Evolutionary conservation across 2,888 invertebrate genomes (phyloP).

Genomic region (Thecocarcelia acutangulata): DNA sequence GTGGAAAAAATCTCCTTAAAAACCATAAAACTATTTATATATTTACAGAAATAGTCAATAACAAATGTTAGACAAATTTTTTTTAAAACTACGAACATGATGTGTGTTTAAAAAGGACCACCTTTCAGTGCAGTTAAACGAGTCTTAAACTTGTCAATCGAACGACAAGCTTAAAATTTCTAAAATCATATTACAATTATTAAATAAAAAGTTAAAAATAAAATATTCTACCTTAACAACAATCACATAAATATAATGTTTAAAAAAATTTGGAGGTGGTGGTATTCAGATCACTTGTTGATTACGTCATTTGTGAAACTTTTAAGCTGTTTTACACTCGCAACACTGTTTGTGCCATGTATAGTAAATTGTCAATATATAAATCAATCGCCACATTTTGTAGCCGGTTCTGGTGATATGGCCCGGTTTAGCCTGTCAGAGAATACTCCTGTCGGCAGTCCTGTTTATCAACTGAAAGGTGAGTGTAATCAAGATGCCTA

Average conservation of each 20-base stretch:
- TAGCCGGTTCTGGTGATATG: slow-evolving; percentile 89
- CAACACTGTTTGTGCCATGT: slow-evolving; percentile 48
- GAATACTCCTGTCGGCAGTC: slow-evolving; percentile 88
- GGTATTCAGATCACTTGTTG: slow-evolving; percentile 64
- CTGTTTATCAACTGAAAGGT: slow-evolving; percentile 89
- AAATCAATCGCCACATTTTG: slow-evolving; percentile 89
- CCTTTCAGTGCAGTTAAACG: no score
- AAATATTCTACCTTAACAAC: neutral
- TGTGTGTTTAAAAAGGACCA: no score
- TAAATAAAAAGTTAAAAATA: slow-evolving; percentile 19
- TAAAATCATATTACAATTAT: no score
- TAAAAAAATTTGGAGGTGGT: slow-evolving; percentile 54
- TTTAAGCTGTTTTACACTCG: slow-evolving; percentile 55
- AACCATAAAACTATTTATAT: no score
- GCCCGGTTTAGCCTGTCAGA: slow-evolving; percentile 88
- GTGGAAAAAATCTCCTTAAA: no score
- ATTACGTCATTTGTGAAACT: slow-evolving; percentile 44
- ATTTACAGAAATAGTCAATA: no score
- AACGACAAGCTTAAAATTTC: no score
- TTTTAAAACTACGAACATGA: no score
- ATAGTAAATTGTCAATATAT: slow-evolving; percentile 82
- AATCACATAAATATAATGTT: slow-evolving; percentile 11
- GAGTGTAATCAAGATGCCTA: slow-evolving; percentile 72
- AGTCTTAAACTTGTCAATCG: no score
- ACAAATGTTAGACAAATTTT: no score